Conservation (phyloP, 1,140 invertebrate species). For the Dreissena polymorpha region DNA sequence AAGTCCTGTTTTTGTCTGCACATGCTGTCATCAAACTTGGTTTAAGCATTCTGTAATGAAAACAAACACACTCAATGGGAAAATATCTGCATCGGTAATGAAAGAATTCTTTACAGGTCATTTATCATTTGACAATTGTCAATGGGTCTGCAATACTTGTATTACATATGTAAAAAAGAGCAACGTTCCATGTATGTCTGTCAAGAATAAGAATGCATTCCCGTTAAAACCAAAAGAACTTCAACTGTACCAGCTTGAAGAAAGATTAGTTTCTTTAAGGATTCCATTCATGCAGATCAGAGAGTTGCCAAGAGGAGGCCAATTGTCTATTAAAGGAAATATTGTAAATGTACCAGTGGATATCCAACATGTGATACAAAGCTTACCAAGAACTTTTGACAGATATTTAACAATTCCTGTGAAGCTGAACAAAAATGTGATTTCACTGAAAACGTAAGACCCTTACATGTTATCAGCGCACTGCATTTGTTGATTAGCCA, state of each 20-base stretch:
- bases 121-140: slow-evolving; percentile 13
- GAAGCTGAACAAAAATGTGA: slow-evolving; percentile 3
- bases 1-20: slow-evolving; percentile 43
- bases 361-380: neutral
- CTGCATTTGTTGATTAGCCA: slow-evolving; percentile 5
- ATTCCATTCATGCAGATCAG: no score
- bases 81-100: neutral
- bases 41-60: slow-evolving; percentile 15
- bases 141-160: slow-evolving; percentile 15
- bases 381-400: neutral
- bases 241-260: slow-evolving; percentile 11
- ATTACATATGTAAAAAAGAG: neutral
- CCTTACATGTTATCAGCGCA: neutral
- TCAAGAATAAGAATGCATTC: neutral
- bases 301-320: slow-evolving; percentile 18
- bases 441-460: neutral
- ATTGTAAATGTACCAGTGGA: slow-evolving; percentile 24
- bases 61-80: neutral
- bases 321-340: slow-evolving; percentile 11
- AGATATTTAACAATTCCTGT: neutral
- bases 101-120: neutral
- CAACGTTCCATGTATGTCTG: neutral
- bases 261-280: no score
- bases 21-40: slow-evolving; percentile 31
- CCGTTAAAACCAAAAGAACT: slow-evolving; percentile 9